Percentiles rank a stretch among this genome's conserved stretches.
phyloP scores from a whole-genome alignment of 2,113 vertebrate genomes.

The Ptyas mucosa region DNA sequence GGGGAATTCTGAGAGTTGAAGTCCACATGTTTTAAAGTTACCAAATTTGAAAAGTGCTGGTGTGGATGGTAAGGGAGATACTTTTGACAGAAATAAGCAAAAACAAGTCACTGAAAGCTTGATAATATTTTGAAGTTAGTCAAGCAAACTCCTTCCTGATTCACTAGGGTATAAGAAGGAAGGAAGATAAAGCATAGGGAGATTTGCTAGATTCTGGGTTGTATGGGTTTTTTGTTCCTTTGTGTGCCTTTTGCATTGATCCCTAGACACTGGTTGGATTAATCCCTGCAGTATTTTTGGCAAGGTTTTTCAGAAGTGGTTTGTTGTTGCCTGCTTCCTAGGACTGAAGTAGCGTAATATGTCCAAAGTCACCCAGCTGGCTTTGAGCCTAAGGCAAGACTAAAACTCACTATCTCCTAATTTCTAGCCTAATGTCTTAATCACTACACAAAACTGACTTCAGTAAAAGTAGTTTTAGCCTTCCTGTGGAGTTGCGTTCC shows the following conservation, averaged over 20 bases:
- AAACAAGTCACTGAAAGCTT: not conserved
- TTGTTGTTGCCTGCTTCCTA: not conserved
- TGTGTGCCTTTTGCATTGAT: not conserved
- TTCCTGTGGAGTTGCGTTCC: not conserved
- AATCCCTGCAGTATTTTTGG: not conserved
- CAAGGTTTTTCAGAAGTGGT: not conserved
- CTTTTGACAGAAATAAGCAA: not conserved
- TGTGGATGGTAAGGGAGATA: not conserved
- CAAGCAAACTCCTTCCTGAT: not conserved
- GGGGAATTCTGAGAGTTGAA: not conserved
- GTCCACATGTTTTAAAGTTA: not conserved
- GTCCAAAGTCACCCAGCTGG: not conserved
- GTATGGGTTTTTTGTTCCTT: not conserved
- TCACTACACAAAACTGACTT: not conserved
- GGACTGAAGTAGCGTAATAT: not conserved
- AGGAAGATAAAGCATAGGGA: not conserved
- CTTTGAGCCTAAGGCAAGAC: not conserved
- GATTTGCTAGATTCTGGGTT: not conserved
- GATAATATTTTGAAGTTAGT: not conserved
- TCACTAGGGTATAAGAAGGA: not conserved
- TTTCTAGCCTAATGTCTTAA: not conserved
- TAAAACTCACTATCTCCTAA: not conserved
- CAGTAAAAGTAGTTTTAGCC: too few species aligned
- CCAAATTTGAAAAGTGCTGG: not conserved
- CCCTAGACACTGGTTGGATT: not conserved